Conservation (phyloP, 2,113 vertebrate genomes). For the Nothoprocta perdicaria region DNA sequence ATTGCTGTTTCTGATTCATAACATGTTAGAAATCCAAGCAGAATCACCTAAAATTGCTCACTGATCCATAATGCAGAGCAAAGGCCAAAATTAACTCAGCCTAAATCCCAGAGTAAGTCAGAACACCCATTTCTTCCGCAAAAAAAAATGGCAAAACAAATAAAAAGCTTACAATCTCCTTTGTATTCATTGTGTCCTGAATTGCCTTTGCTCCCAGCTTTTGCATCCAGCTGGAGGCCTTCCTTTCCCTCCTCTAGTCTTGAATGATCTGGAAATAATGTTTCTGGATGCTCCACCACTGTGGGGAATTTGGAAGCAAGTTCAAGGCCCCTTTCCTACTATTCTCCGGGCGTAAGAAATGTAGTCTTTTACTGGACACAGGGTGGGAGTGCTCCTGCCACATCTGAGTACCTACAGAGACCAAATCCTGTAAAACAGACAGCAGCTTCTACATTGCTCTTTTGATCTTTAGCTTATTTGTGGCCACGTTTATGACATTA, state of each 20-base stretch:
- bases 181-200: neutral
- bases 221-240: neutral
- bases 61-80: neutral
- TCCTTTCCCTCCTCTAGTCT: neutral
- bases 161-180: neutral
- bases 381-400: neutral
- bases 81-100: neutral
- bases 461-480: neutral
- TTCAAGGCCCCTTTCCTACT: neutral
- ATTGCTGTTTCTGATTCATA: neutral
- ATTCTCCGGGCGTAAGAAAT: neutral
- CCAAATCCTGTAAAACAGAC: neutral
- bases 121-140: neutral
- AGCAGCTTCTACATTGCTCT: neutral
- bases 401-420: neutral
- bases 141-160: neutral
- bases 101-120: neutral
- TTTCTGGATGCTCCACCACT: neutral
- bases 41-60: neutral
- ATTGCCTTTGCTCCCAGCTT: neutral
- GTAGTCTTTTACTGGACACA: neutral
- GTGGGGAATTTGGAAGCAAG: neutral
- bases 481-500: neutral
- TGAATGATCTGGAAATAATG: neutral
- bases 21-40: conserved; percentile 9